Evolutionary conservation across 2,797 vertebrate species (phyloP).

Genomic region (Sebastes iracundus): DNA sequence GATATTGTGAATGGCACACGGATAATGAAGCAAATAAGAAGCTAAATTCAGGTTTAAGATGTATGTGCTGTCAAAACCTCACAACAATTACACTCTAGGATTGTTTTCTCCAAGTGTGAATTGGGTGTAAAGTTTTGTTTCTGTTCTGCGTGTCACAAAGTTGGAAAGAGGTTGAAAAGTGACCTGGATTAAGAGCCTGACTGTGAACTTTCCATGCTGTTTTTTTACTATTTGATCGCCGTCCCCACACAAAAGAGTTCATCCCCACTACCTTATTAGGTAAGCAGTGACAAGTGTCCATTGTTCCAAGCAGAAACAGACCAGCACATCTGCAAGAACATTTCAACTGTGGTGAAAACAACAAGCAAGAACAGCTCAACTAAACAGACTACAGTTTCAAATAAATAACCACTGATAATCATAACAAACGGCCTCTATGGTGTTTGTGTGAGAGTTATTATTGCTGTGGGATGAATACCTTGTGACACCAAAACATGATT

Average conservation of each 20-base stretch:
- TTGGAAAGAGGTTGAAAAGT: neutral
- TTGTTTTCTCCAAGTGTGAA: neutral
- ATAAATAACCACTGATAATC: conserved; percentile 32
- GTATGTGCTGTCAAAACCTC: neutral
- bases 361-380: neutral
- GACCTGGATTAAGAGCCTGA: neutral
- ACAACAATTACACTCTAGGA: neutral
- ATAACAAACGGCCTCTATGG: conserved; percentile 7
- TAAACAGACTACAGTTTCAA: conserved; percentile 15
- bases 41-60: neutral
- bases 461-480: neutral
- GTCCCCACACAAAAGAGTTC: conserved; percentile 6
- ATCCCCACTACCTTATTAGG: conserved; percentile 52
- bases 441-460: conserved; percentile 15
- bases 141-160: neutral
- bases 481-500: neutral
- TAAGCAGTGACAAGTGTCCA: conserved; percentile 17
- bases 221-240: neutral
- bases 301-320: conserved; percentile 32
- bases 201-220: neutral
- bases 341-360: conserved; percentile 21
- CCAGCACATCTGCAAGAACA: conserved; percentile 1
- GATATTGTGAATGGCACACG: neutral
- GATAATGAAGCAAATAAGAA: neutral
- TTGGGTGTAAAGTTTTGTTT: neutral